Evolutionary conservation across 2,113 vertebrate genomes (phyloP).

Genomic region (Chroicocephalus ridibundus): DNA sequence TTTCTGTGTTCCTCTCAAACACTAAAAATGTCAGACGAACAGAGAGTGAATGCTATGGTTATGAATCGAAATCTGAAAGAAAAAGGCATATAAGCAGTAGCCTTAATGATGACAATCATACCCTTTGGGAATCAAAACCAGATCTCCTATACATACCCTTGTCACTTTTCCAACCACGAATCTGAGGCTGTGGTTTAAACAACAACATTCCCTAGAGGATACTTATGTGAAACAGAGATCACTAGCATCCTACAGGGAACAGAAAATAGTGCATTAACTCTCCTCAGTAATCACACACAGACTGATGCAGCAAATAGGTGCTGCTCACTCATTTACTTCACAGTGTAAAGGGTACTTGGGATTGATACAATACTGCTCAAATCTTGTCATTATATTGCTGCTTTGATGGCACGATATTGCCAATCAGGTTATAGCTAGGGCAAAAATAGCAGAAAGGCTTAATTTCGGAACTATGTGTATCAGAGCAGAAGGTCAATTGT

Average conservation of each 20-base stretch:
- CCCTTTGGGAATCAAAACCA: neutral
- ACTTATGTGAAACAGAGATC: neutral
- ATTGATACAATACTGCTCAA: neutral
- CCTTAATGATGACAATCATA: neutral
- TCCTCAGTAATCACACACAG: neutral
- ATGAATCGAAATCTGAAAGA: neutral
- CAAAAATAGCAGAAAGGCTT: neutral
- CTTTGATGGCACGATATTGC: neutral
- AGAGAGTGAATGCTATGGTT: neutral
- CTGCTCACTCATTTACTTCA: neutral
- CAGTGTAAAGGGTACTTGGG: neutral
- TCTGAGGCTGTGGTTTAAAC: neutral
- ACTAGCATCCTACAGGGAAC: neutral
- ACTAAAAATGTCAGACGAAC: neutral
- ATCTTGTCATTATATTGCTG: neutral
- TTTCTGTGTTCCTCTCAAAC: neutral
- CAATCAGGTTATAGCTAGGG: neutral
- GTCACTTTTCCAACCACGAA: neutral
- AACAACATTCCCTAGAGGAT: neutral
- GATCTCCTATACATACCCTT: neutral
- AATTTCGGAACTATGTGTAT: neutral
- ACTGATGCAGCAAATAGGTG: neutral
- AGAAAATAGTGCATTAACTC: neutral
- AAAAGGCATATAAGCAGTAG: neutral
- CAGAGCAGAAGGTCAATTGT: neutral